These are phyloP conservation scores for Urocitellus parryii DNA, from an alignment of 2,113 vertebrate species.

Conservation along the genomic window DNA sequence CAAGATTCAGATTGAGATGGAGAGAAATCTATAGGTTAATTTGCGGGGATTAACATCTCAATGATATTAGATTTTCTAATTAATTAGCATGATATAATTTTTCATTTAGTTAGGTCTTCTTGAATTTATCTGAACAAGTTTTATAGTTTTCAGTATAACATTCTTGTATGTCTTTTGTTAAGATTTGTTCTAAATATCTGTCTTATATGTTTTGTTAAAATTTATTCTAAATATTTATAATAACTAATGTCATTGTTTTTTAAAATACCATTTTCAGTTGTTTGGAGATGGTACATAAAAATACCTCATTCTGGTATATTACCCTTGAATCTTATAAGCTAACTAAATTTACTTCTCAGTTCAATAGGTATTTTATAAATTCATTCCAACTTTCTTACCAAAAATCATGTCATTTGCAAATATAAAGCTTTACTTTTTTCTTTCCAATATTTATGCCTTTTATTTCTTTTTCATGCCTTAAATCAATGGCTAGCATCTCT, in stretches of 20 bases:
- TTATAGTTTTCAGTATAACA: not conserved
- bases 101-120: constrained; percentile 6
- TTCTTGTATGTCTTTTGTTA: not conserved
- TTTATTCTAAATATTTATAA: not conserved
- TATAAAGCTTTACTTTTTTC: not conserved
- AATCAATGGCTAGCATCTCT: not conserved
- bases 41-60: not conserved
- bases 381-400: not conserved
- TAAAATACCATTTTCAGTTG: not conserved
- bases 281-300: constrained; percentile 9
- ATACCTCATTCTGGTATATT: constrained; percentile 10
- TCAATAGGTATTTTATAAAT: not conserved
- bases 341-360: not conserved
- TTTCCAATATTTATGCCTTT: not conserved
- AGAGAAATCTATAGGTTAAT: not conserved
- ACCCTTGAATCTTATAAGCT: not conserved
- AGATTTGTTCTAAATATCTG: not conserved
- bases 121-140: constrained; percentile 5
- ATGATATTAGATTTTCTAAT: not conserved
- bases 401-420: constrained; percentile 27
- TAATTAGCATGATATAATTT: not conserved
- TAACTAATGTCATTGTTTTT: not conserved
- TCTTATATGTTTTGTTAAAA: not conserved
- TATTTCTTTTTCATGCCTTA: constrained; percentile 42
- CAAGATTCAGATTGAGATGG: not conserved